Evolutionary conservation across 2,113 vertebrate genomes (phyloP), one percentile per base, ranked within the genome.

Genomic region (Noturus placidus): DNA sequence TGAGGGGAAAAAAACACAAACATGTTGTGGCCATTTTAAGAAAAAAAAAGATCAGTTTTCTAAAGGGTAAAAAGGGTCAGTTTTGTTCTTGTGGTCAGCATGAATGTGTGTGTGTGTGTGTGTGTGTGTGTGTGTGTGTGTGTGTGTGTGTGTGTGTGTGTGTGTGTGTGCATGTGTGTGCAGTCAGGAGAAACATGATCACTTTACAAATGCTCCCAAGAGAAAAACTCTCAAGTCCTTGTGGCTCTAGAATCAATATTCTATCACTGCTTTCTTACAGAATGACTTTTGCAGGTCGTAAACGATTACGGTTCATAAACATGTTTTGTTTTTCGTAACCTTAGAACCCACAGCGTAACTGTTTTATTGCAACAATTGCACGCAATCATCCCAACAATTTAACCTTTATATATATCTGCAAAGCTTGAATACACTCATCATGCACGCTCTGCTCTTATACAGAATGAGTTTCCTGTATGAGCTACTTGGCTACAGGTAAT

Each of bases 111-210:
- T 30, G 35, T 81, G 42, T 87, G 86, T 77, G 56, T 42, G 38
- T 42, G 38, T 30, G 33, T 56, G 61, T 15, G 42, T 46, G 42
- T 50, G 14, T 30, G 35, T 81, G 42, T 87, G 86, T 77, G 56
- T 42, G 38, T 42, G 38, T 30, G 33, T 56, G 61, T 15, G 42
- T 46, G 42, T 46, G 42, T 46, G 42, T 46, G 42, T 46, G 42
- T 46, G 42, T 46, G 42, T 46, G 5, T 46, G 42, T 46, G 42
- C 25, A 8, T 30, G 38, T 81, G 42, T 87, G 86, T 77, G 46
- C 84, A 87, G 78, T 87, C 79, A 87, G 83, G 84, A 86, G 89
- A 89, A 87, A 89, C 65, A 67, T n/a, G 83, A 89, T 89, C 69
- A 85, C 83, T 70, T 86, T 11, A 52, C 42, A 80, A 56, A 54